These are phyloP conservation scores for Mesitornis unicolor DNA, from an alignment of 2,113 vertebrate genomes.

Conservation along the genomic window DNA sequence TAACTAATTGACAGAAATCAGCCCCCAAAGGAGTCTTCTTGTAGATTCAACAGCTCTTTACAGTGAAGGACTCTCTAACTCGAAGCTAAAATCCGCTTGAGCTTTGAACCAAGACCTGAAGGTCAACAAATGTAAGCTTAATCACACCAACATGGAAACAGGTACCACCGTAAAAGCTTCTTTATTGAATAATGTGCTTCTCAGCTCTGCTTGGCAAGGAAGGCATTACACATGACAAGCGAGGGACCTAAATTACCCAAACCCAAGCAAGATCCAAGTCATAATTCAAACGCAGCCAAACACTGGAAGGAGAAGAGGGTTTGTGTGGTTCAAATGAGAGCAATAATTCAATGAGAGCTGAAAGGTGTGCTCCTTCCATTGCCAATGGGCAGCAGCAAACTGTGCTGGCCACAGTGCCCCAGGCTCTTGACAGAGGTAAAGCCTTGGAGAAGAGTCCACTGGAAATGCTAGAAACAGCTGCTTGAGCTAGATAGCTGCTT, in stretches of 20 bases:
- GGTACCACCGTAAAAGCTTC: not conserved
- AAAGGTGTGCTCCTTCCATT: not conserved
- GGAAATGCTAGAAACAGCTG: not conserved
- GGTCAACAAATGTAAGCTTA: slow-evolving; percentile 1
- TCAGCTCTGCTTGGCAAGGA: not conserved
- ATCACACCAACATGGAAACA: not conserved
- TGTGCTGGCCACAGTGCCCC: not conserved
- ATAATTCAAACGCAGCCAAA: not conserved
- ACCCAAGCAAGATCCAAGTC: not conserved
- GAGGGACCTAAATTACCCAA: not conserved
- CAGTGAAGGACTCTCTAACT: slow-evolving; percentile 18
- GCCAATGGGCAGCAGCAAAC: fast-evolving
- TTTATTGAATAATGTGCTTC: not conserved
- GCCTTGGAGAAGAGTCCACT: not conserved
- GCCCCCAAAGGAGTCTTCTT: not conserved
- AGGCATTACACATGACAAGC: fast-evolving
- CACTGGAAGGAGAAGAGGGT: not conserved
- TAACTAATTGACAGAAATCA: slow-evolving; percentile 38
- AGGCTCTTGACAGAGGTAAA: not conserved
- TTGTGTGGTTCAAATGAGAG: not conserved
- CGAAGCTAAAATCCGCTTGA: not conserved
- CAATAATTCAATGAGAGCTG: not conserved
- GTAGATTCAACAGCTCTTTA: slow-evolving; percentile 42
- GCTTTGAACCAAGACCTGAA: slow-evolving; percentile 25
- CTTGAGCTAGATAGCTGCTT: not conserved